These are phyloP conservation scores for Monoplex corrugatus DNA, from an alignment of 2,888 invertebrate species.

Conservation along the genomic window DNA sequence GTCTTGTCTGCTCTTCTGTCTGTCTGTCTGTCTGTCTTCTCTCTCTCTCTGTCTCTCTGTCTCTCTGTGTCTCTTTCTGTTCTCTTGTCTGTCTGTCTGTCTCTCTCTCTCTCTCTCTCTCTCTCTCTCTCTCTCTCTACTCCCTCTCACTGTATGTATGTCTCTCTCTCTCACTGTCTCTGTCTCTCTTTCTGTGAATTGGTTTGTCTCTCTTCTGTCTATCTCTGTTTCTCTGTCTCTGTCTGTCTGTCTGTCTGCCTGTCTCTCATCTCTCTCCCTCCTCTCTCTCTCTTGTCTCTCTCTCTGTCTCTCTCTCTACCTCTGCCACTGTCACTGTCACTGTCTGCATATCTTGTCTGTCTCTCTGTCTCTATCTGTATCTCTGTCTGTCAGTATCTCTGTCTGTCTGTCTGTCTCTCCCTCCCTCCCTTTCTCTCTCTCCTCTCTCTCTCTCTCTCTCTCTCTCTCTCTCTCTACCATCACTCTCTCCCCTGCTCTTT, in stretches of 20 bases:
- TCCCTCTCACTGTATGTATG: not conserved
- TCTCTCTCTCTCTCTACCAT: too few relatives aligned
- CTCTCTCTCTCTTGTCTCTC: not conserved
- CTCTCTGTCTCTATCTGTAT: too few relatives aligned
- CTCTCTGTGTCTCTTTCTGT: not conserved
- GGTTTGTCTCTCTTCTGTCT: not conserved
- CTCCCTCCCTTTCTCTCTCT: too few relatives aligned
- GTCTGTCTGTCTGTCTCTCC: too few relatives aligned
- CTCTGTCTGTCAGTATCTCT: too few relatives aligned
- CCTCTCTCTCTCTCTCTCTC: too few relatives aligned
- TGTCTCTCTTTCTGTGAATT: too few relatives aligned
- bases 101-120: not conserved
- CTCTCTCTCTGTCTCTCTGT: not conserved
- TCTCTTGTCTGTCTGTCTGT: not conserved
- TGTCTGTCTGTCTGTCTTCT: not conserved
- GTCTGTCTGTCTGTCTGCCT: not conserved
- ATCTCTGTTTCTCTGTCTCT: slow-evolving; percentile 1
- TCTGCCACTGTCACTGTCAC: too few relatives aligned
- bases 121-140: not conserved
- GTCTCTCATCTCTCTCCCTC: not conserved
- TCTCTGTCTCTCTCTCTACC: too few relatives aligned
- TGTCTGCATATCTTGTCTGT: too few relatives aligned
- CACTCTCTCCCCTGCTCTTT: too few relatives aligned
- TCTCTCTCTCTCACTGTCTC: not conserved
- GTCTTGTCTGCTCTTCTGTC: not conserved